Evolutionary conservation across 2,888 invertebrate species (phyloP).

Genomic region (Zhengitettix transpicula): DNA sequence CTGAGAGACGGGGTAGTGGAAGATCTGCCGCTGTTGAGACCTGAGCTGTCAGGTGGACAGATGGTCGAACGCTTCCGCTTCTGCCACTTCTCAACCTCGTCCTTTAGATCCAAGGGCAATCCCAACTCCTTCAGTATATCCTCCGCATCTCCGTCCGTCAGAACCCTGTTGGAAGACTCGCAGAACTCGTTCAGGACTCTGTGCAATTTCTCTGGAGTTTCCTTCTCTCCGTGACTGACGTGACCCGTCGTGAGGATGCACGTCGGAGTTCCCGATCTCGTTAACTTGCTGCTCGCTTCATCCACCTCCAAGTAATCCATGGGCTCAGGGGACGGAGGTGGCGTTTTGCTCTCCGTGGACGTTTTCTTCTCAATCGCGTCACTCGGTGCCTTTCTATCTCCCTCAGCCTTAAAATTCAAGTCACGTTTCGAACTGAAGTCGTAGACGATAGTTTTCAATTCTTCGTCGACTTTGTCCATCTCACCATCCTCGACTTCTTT

Average conservation of each 20-base stretch:
- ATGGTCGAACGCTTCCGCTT: background rate
- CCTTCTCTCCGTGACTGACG: background rate
- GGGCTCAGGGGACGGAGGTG: slow-evolving; percentile 21
- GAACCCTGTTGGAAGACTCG: background rate
- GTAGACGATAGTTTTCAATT: background rate
- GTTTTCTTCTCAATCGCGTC: background rate
- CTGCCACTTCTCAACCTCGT: background rate
- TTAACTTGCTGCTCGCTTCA: background rate
- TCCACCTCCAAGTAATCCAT: slow-evolving; percentile 17
- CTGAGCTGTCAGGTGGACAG: background rate
- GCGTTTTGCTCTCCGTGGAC: slow-evolving; percentile 15
- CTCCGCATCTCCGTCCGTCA: slow-evolving; percentile 1
- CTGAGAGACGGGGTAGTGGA: slow-evolving; percentile 25
- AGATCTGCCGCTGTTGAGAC: slow-evolving; percentile 6
- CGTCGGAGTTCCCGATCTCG: too few relatives aligned
- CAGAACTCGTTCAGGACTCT: too few relatives aligned
- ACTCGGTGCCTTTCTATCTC: too few relatives aligned
- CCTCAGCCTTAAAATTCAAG: too few relatives aligned
- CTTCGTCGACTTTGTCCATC: background rate
- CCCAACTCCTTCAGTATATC: slow-evolving; percentile 5
- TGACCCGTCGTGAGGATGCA: too few relatives aligned
- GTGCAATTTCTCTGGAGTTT: background rate
- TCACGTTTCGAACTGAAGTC: background rate
- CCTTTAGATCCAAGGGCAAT: slow-evolving; percentile 1
- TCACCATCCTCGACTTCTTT: background rate